Conservation (phyloP, 2,888 invertebrate species). For the Agriotes lineatus region DNA sequence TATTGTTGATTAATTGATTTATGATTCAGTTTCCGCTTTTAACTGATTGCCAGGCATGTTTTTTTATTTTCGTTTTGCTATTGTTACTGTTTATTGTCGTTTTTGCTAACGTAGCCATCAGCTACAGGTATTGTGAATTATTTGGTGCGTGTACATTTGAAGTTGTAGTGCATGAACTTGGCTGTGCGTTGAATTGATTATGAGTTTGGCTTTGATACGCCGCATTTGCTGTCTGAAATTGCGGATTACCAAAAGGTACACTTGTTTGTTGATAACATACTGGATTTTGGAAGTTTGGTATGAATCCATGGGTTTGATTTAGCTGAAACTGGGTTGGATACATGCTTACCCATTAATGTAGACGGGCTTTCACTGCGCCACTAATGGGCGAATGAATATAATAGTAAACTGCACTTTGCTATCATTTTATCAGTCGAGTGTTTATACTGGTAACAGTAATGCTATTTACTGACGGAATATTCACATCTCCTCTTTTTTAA, state of each 20-base stretch:
- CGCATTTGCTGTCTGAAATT: neutral
- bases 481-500: too few species aligned
- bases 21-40: neutral
- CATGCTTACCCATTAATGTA: constrained; percentile 13
- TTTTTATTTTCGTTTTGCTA: neutral
- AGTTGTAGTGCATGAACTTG: constrained; percentile 1
- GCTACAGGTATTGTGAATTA: neutral
- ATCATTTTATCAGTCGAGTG: too few species aligned
- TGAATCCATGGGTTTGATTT: constrained; percentile 6
- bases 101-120: neutral
- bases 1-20: neutral
- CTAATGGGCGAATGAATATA: too few species aligned
- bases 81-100: neutral
- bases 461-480: too few species aligned
- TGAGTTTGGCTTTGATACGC: neutral
- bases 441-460: too few species aligned
- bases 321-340: neutral
- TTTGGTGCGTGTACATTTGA: neutral
- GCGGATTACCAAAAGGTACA: neutral
- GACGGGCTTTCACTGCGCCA: neutral
- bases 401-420: too few species aligned
- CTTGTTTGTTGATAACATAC: constrained; percentile 10
- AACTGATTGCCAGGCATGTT: neutral
- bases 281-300: neutral
- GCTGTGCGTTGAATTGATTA: neutral